A percentile compares a stretch with the other conserved stretches of the same genome.
Evolutionary conservation across 2,797 vertebrate species (phyloP).

Genomic region (Mycteria americana): DNA sequence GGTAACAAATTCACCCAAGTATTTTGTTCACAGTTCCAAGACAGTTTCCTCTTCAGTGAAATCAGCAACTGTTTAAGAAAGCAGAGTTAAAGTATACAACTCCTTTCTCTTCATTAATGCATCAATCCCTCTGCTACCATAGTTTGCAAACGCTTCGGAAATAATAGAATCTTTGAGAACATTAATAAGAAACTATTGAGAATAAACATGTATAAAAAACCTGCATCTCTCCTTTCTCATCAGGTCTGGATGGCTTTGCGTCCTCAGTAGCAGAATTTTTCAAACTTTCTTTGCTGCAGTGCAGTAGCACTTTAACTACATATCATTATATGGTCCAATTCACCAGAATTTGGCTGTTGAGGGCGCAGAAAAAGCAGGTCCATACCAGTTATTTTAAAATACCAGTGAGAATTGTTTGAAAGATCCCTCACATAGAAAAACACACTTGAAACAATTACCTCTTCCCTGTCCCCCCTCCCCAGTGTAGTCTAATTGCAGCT

Average conservation of each 20-base stretch:
- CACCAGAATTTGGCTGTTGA: constrained; percentile 80
- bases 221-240: constrained; percentile 96
- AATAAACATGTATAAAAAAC: constrained; percentile 67
- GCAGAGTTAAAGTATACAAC: neutral
- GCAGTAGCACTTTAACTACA: constrained; percentile 91
- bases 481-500: neutral
- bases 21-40: neutral
- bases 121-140: neutral
- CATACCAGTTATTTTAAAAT: neutral
- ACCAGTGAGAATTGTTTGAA: neutral
- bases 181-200: neutral
- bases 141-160: neutral
- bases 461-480: neutral
- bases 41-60: neutral
- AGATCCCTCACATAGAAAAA: neutral
- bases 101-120: neutral
- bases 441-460: too few relatives aligned
- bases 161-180: neutral
- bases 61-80: neutral
- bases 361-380: neutral
- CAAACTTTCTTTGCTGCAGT: constrained; percentile 93
- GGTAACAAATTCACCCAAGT: neutral
- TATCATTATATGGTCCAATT: constrained; percentile 90
- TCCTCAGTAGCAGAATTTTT: constrained; percentile 91
- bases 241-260: constrained; percentile 85